Conservation (phyloP, 2,113 vertebrate species). For the Puntigrus tetrazona region DNA sequence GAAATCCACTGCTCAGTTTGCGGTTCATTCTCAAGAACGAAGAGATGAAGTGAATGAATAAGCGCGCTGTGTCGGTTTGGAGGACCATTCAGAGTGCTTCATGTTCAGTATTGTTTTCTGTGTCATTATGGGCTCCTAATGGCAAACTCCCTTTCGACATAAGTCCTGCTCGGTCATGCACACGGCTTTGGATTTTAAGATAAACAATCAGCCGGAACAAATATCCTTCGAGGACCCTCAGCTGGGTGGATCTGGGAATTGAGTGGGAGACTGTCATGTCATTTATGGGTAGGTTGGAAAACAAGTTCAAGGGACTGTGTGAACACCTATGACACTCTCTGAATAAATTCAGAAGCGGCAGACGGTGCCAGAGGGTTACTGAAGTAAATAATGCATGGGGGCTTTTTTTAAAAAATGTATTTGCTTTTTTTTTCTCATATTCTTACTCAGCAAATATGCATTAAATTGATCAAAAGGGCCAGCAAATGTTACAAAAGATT, state of each 20-base stretch:
- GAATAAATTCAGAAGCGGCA: neutral
- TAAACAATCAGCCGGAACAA: neutral
- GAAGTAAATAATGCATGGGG: neutral
- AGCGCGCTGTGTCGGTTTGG: neutral
- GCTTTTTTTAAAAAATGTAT: too few relatives aligned
- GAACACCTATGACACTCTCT: neutral
- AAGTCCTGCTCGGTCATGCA: neutral
- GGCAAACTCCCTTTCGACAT: neutral
- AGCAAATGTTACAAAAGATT: too few relatives aligned
- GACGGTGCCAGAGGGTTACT: neutral
- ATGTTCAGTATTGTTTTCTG: conserved; percentile 3
- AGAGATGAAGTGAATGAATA: conserved; percentile 10
- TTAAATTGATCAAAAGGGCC: too few relatives aligned
- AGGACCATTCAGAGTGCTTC: conserved; percentile 8
- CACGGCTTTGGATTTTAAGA: neutral
- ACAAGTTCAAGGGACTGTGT: neutral
- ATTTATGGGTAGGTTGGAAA: neutral
- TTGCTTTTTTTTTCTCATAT: too few relatives aligned
- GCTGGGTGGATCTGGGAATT: neutral
- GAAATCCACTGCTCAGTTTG: conserved; percentile 14
- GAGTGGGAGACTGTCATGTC: neutral
- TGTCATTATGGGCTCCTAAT: neutral
- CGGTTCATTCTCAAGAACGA: conserved; percentile 1
- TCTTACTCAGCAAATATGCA: too few relatives aligned
- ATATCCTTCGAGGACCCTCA: neutral